These are phyloP conservation scores for Trichechus manatus DNA, from an alignment of 2,113 vertebrate species.

Conservation along the genomic window DNA sequence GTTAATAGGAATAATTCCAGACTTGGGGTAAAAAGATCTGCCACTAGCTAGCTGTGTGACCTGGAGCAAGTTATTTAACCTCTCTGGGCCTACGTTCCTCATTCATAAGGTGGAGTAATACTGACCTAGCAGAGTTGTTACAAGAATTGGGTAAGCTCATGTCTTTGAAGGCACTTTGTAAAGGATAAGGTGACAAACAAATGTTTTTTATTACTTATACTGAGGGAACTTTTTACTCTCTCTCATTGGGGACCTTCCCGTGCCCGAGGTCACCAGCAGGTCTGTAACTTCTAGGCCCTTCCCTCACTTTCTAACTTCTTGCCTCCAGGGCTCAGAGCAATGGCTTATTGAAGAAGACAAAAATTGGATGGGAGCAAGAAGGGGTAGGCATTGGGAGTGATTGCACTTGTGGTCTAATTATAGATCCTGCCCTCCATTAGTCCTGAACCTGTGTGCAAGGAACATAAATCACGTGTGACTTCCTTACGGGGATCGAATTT, in stretches of 20 bases:
- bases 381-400: conserved; percentile 56
- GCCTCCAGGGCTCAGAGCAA: background rate
- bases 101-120: fast-evolving
- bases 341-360: conserved; percentile 31
- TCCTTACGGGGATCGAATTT: background rate
- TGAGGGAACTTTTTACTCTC: background rate
- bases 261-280: background rate
- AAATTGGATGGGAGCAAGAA: background rate
- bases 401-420: conserved; percentile 28
- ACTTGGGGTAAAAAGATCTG: background rate
- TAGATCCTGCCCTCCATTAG: background rate
- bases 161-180: background rate
- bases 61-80: background rate
- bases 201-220: background rate
- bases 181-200: background rate
- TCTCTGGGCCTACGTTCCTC: background rate
- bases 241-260: background rate
- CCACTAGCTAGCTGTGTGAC: background rate
- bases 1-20: background rate
- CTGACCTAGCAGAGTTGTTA: background rate
- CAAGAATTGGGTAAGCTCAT: background rate
- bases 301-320: background rate
- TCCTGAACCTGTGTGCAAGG: background rate
- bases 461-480: conserved; percentile 36
- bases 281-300: background rate